phyloP scores from a whole-genome alignment of 2,113 vertebrate genomes.

The Platichthys stellatus region DNA sequence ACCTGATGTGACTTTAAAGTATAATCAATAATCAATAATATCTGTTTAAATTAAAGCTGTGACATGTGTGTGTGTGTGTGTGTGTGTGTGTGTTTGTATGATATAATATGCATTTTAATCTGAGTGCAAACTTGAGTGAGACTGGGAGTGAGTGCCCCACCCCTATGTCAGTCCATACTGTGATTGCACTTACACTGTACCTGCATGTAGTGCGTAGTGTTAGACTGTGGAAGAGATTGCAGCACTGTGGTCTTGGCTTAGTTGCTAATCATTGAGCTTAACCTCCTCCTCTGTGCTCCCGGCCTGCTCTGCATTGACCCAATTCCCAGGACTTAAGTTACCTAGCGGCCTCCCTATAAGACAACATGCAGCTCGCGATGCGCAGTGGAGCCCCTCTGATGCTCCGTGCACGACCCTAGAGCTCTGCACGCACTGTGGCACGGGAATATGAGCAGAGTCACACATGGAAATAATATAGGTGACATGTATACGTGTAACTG shows the following conservation, averaged over 20 bases:
- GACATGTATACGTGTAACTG: background rate
- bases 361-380: slow-evolving; percentile 28
- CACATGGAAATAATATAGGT: slow-evolving; percentile 6
- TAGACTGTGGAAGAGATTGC: slow-evolving; percentile 60
- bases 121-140: background rate
- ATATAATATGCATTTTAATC: background rate
- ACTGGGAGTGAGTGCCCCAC: background rate
- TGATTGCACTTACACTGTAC: slow-evolving; percentile 12
- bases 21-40: background rate
- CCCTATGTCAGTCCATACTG: slow-evolving; percentile 41
- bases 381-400: background rate
- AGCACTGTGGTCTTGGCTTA: slow-evolving; percentile 77
- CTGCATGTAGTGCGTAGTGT: slow-evolving; percentile 13
- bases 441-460: slow-evolving; percentile 1
- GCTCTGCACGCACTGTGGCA: slow-evolving; percentile 32
- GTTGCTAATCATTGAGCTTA: slow-evolving; percentile 80
- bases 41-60: no score
- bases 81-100: background rate
- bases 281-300: slow-evolving; percentile 71
- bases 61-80: no score
- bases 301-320: slow-evolving; percentile 77
- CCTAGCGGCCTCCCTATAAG: slow-evolving; percentile 48
- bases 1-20: background rate
- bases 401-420: background rate
- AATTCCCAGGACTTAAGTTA: slow-evolving; percentile 79